Conservation (phyloP, 2,797 vertebrate species). For the Coluber constrictor region DNA sequence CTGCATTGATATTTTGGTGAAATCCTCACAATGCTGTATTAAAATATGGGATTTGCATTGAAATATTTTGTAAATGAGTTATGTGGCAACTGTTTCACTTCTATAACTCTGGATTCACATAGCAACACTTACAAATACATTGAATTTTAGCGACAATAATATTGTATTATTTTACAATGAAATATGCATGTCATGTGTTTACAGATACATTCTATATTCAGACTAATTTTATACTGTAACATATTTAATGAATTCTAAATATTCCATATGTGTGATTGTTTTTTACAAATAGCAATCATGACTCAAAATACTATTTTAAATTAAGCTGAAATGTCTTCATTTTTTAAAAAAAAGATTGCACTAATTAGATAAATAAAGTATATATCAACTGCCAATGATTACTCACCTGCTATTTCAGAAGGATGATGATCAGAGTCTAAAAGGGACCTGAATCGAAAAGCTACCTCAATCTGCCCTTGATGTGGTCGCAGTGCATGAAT, state of each 20-base stretch:
- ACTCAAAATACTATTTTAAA: background rate
- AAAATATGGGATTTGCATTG: background rate
- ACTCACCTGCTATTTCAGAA: conserved; percentile 93
- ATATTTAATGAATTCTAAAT: background rate
- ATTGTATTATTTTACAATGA: background rate
- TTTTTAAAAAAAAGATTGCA: background rate
- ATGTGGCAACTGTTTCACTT: background rate
- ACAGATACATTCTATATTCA: background rate
- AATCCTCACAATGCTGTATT: background rate
- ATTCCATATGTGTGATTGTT: background rate
- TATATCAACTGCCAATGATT: background rate
- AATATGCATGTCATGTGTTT: background rate
- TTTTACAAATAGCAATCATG: background rate
- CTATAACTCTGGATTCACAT: background rate
- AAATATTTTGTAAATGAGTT: background rate
- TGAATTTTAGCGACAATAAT: background rate
- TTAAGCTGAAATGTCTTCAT: background rate
- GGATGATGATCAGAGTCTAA: conserved; percentile 96
- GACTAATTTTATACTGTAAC: background rate
- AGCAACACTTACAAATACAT: background rate
- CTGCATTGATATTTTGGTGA: background rate
- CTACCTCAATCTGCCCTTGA: conserved; percentile 90
- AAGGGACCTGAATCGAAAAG: conserved; percentile 90
- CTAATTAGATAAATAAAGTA: background rate
- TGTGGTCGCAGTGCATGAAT: conserved; percentile 91